These are phyloP conservation scores for Hydractinia echinata DNA, from an alignment of 30 jellyfish, hydroid and myxozoan species.

Conservation along the genomic window DNA sequence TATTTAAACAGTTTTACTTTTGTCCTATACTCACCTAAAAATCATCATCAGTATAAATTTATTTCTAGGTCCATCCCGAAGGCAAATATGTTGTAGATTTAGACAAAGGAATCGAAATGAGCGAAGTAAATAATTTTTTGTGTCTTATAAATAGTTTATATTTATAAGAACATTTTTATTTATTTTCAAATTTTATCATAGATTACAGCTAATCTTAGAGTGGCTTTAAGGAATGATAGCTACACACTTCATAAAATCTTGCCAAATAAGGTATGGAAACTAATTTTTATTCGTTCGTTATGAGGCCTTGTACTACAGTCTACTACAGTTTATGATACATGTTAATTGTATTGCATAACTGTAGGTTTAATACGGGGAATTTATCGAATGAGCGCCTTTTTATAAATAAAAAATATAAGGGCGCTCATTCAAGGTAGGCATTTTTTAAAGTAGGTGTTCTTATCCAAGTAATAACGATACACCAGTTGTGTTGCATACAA, in stretches of 20 bases:
- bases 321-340: too few relatives aligned
- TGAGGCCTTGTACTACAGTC: too few relatives aligned
- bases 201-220: constrained; percentile 94
- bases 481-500: too few relatives aligned
- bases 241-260: constrained; percentile 85
- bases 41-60: too few relatives aligned
- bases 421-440: too few relatives aligned
- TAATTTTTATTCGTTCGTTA: background rate
- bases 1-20: too few relatives aligned
- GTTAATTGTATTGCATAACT: too few relatives aligned
- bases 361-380: too few relatives aligned
- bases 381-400: background rate
- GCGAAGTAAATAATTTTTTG: constrained; percentile 46
- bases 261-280: constrained; percentile 73
- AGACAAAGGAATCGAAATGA: constrained; percentile 90
- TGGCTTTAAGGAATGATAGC: constrained; percentile 93
- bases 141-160: background rate
- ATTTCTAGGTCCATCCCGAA: constrained; percentile 93
- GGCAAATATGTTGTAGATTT: constrained; percentile 98
- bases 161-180: background rate
- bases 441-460: too few relatives aligned
- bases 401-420: too few relatives aligned
- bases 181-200: constrained; percentile 4
- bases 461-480: too few relatives aligned
- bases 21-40: too few relatives aligned